Evolutionary conservation across 2,113 vertebrate species (phyloP), one percentile per base, ranked within the genome.

Genomic region (Phyllopteryx taeniolatus): DNA sequence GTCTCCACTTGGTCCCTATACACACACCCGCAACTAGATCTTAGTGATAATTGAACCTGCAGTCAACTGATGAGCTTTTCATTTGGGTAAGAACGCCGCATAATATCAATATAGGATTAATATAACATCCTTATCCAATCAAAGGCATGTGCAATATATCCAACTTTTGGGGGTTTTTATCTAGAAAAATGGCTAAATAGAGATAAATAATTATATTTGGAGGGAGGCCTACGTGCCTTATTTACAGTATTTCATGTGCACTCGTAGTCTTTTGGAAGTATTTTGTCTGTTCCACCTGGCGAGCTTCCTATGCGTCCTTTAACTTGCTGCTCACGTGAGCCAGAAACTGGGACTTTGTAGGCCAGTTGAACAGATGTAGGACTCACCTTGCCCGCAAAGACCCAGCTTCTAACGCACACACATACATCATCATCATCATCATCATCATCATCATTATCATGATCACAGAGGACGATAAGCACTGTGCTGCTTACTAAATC

Each of bases 261-360:
- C 49, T 53, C 14, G 14, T 17, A 19, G 14, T 19, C 15, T 6
- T 53, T 15, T 19, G 15, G 0, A 49, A 49, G 13, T 49, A 49
- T 49, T 4, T 15, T 49, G 2, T 15, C 20, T 77, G 10, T 56
- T 70, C n/a, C 72, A 64, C 67, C 22, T 79, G 20, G 10, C 20
- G 22, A 22, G 20, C 46, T 44, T 44, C 20, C 11, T 2, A 44
- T 22, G 9, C 12, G 7, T 14, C 14, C 43, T 47, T 43, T 43
- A 17, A 80, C 49, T 76, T 73, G 87, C 57, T 66, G 90, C 81
- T 92, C 81, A 89, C 83, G 91, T 94, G 93, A 86, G 92, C 93
- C 95, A 94, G 93, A 94, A 92, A 97, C 96, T 98, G 96, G 96
- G 96, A 98, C 96, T 98, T 98, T 97, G 96, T 96, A 98, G 96